These are phyloP conservation scores for Eudyptes chrysolophus DNA, from an alignment of 2,113 vertebrate genomes.

Conservation along the genomic window DNA sequence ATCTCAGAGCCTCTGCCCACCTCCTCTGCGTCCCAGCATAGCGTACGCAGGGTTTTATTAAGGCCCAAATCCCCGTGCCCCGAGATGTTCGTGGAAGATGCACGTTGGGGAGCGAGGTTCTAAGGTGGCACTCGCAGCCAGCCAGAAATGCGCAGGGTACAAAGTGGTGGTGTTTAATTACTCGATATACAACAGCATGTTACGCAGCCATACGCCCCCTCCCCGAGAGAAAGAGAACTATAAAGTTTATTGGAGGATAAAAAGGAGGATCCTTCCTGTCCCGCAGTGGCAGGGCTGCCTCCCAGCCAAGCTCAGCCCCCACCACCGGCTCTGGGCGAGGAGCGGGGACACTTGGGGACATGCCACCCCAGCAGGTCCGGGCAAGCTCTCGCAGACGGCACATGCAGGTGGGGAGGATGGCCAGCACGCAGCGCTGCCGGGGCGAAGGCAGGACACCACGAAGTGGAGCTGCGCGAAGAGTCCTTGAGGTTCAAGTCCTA, in stretches of 20 bases:
- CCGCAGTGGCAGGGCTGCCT: constrained; percentile 13
- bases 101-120: accelerated
- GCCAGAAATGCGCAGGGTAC: not conserved
- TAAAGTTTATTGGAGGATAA: constrained; percentile 2
- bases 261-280: constrained; percentile 43
- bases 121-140: not conserved
- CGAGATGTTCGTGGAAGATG: accelerated
- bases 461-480: constrained; percentile 49
- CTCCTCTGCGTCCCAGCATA: not conserved
- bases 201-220: constrained; percentile 25
- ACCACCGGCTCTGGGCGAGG: not conserved
- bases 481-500: constrained; percentile 43
- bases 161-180: constrained; percentile 72
- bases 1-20: not conserved
- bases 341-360: not conserved
- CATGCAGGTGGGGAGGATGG: constrained; percentile 62
- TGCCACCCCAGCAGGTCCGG: not conserved
- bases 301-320: not conserved
- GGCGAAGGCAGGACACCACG: not conserved
- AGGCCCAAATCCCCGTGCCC: not conserved
- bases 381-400: not conserved
- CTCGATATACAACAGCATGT: constrained; percentile 46
- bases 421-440: not conserved
- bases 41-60: not conserved
- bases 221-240: constrained; percentile 26